phyloP scores from a whole-genome alignment of 2,888 invertebrate genomes.

The Sepioteuthis lessoniana region DNA sequence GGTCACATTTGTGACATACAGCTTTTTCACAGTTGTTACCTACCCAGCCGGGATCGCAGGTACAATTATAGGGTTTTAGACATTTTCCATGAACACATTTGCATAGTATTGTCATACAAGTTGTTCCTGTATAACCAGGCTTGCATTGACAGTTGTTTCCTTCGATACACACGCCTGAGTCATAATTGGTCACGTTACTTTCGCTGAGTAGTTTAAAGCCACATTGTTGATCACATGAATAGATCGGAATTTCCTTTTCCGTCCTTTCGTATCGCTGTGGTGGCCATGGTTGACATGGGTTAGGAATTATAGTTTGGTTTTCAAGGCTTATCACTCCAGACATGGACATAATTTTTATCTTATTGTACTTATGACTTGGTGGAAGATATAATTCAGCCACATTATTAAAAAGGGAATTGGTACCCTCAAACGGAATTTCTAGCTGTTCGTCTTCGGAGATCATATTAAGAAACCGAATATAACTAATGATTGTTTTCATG shows the following conservation, averaged over 20 bases:
- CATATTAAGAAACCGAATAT: not conserved
- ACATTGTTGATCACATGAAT: not conserved
- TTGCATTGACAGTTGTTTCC: constrained; percentile 51
- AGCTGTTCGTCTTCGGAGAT: not conserved
- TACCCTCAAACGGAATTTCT: not conserved
- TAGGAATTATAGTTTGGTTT: not conserved
- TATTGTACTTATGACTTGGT: not conserved
- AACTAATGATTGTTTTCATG: not conserved
- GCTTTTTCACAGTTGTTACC: constrained; percentile 56
- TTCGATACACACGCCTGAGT: not conserved
- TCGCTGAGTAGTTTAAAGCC: not conserved
- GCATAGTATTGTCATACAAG: constrained; percentile 55
- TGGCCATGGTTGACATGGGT: not conserved
- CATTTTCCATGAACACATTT: constrained; percentile 57
- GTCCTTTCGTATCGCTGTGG: not conserved
- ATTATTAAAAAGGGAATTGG: no score
- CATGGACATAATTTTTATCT: not conserved
- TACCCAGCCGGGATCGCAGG: constrained; percentile 56
- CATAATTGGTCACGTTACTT: not conserved
- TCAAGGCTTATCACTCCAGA: not conserved
- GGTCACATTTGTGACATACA: constrained; percentile 55
- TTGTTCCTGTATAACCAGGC: constrained; percentile 53
- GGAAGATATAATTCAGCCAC: no score
- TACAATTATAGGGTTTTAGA: constrained; percentile 55
- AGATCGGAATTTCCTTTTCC: not conserved